phyloP scores from a whole-genome alignment of 2,797 vertebrate genomes.

The Esox lucius region DNA sequence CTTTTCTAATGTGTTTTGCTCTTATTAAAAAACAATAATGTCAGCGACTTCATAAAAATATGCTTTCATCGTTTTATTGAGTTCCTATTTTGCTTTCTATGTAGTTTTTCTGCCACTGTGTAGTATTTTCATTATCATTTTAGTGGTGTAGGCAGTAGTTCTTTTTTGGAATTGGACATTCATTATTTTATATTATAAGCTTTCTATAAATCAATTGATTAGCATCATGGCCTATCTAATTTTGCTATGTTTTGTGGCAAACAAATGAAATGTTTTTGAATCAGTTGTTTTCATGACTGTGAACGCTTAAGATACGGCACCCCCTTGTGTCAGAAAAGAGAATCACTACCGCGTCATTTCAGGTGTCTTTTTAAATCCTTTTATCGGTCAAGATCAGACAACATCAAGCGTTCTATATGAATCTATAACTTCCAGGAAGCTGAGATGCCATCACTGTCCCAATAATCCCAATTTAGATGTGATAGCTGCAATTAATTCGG shows the following conservation, averaged over 20 bases:
- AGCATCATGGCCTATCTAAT: not conserved
- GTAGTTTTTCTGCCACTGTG: not conserved
- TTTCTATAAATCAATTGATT: not conserved
- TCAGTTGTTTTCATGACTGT: not conserved
- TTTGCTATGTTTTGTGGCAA: not conserved
- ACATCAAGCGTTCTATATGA: not conserved
- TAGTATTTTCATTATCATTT: not conserved
- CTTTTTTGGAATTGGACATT: not conserved
- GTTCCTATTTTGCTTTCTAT: not conserved
- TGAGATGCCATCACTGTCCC: not conserved
- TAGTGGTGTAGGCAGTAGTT: not conserved
- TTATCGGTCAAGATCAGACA: constrained; percentile 18
- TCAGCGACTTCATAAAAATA: too few relatives aligned
- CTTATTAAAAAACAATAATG: too few relatives aligned
- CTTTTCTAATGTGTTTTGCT: not conserved
- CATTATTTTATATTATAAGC: not conserved
- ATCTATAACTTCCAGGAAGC: constrained; percentile 11
- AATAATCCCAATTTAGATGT: not conserved
- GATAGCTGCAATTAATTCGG: not conserved
- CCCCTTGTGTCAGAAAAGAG: constrained; percentile 39
- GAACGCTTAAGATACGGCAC: constrained; percentile 21
- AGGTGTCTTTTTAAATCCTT: constrained; percentile 18
- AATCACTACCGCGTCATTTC: not conserved
- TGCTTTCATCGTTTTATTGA: not conserved
- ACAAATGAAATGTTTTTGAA: not conserved